Evolutionary conservation across 2,797 vertebrate species (phyloP), one percentile per base, ranked within the genome.

Genomic region (Alfaro cultratus): DNA sequence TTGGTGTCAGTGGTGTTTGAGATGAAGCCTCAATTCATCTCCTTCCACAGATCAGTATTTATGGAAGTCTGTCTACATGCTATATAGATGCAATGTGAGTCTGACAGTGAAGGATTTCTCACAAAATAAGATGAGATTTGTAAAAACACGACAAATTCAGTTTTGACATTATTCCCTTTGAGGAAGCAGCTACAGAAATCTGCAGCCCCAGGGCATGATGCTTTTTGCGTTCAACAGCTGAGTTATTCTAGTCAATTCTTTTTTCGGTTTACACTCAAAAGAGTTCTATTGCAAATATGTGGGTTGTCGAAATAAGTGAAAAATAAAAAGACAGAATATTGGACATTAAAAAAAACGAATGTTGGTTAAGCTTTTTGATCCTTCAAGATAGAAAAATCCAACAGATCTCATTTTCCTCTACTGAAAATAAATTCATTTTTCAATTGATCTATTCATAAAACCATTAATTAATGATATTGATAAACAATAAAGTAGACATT

Each of bases 91-190:
- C 21, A 41, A 57, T 47, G 26, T 80, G 43, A 72, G 16, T 77
- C 74, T 78, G 1, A 62, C 49, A 15, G 81, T 85, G 71, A 86
- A 75, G 74, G 81, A 85, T 79, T 85, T 83, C 60, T 83, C 64
- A 84, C 79, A 84, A 91, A 91, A 90, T 86, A 92, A 82, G 80
- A 79, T 91, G 87, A 86, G 76, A 85, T 86, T 76, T 87, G 78
- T 74, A 85, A 87, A 89, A 89, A 91, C 76, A 90, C 0, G 1
- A 73, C 88, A 86, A 81, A 90, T 88, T 77, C 75, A 46, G 49
- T 79, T 80, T 75, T 88, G 77, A 78, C 80, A 80, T 83, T 83
- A 67, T 84, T 86, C 77, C 53, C 74, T 87, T 78, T 76, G 64
- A 87, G 83, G 83, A 10, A 46, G 76, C 57, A 64, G 80, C 73